A percentile compares a stretch with the other conserved stretches of the same genome.
phyloP scores from a whole-genome alignment of 2,797 vertebrate species.

The Poecilia picta region DNA sequence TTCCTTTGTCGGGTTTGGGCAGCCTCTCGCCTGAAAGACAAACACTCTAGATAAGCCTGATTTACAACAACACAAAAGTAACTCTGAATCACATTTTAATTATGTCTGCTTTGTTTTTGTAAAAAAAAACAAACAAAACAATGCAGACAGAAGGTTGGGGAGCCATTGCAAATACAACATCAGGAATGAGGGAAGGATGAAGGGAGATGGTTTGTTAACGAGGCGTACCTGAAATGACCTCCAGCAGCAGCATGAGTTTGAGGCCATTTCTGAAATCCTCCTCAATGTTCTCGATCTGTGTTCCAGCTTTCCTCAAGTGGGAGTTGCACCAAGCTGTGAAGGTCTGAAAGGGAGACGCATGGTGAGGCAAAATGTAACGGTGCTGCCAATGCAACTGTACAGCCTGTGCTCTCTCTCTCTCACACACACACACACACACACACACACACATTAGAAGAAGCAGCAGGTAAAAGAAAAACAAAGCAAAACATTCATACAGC shows the following conservation, averaged over 20 bases:
- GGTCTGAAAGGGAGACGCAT: conserved; percentile 72
- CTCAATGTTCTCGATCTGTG: conserved; percentile 92
- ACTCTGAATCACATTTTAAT: neutral
- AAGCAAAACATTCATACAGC: conserved; percentile 17
- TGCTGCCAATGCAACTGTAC: neutral
- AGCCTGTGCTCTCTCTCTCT: neutral
- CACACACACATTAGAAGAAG: conserved; percentile 12
- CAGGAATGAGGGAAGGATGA: neutral
- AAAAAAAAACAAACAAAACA: no score
- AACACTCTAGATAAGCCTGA: neutral
- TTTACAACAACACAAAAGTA: neutral
- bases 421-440: no score
- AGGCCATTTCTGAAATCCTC: conserved; percentile 93
- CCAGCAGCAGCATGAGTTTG: conserved; percentile 92
- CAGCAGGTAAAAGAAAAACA: neutral
- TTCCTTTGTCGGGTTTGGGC: conserved; percentile 93
- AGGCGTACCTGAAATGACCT: conserved; percentile 88
- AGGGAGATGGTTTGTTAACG: neutral
- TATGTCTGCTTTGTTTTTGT: no score
- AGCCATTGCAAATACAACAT: neutral
- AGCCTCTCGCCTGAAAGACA: conserved; percentile 85
- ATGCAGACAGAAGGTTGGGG: neutral
- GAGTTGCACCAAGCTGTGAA: conserved; percentile 95
- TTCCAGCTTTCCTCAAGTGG: conserved; percentile 91
- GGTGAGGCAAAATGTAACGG: conserved; percentile 14